These are phyloP conservation scores for Acleris holmiana DNA, from an alignment of 2,888 invertebrate genomes.

Conservation along the genomic window DNA sequence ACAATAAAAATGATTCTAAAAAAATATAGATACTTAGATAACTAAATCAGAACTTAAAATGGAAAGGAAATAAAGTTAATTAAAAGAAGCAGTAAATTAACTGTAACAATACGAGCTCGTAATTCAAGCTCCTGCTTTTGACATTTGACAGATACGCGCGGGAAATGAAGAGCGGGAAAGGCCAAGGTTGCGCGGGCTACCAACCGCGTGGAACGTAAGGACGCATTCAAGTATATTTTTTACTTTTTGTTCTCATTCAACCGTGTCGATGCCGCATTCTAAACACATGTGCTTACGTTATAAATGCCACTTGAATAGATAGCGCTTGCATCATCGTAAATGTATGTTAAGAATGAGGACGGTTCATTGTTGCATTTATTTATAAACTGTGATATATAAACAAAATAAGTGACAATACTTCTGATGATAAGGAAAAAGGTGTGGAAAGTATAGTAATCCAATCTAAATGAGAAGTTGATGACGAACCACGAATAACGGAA, in stretches of 20 bases:
- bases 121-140: conserved; percentile 28
- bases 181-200: conserved; percentile 35
- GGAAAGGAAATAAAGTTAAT: conserved; percentile 7
- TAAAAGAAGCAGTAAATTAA: conserved; percentile 17
- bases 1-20: background rate
- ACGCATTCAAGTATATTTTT: conserved; percentile 45
- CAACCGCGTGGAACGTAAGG: conserved; percentile 36
- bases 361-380: conserved; percentile 23
- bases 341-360: conserved; percentile 26
- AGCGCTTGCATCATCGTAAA: conserved; percentile 18
- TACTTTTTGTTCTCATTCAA: conserved; percentile 55
- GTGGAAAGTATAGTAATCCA: conserved; percentile 8
- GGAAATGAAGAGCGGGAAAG: conserved; percentile 28
- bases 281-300: conserved; percentile 50
- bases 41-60: background rate
- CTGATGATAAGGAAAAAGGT: conserved; percentile 16
- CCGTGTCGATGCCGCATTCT: conserved; percentile 41
- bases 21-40: background rate
- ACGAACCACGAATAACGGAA: conserved; percentile 10
- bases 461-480: conserved; percentile 15
- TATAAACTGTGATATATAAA: conserved; percentile 22
- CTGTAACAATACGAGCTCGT: conserved; percentile 24
- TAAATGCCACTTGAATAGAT: conserved; percentile 9
- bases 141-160: conserved; percentile 32
- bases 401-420: conserved; percentile 22